These are phyloP conservation scores for Drosophila emarginata DNA, from an alignment of 2,888 invertebrate genomes.

Conservation along the genomic window DNA sequence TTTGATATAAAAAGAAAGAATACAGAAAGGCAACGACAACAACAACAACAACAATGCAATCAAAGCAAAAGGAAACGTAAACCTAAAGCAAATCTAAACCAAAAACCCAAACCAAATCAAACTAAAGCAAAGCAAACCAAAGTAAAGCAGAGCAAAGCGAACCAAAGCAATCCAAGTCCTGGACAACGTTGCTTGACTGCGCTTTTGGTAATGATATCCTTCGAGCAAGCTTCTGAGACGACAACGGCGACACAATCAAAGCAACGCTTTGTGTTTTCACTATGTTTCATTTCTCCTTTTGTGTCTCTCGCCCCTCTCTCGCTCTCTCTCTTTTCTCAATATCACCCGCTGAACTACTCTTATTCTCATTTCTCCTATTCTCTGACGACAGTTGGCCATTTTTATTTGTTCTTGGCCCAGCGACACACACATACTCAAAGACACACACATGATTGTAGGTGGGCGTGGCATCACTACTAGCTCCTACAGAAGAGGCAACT, in stretches of 20 bases:
- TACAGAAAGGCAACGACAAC: not conserved
- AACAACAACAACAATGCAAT: conserved; percentile 12
- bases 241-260: conserved; percentile 33
- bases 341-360: no score
- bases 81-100: conserved; percentile 25
- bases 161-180: conserved; percentile 42
- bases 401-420: conserved; percentile 1
- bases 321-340: no score
- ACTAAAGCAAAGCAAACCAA: conserved; percentile 13
- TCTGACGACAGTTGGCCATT: not conserved
- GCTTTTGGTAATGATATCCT: conserved; percentile 59
- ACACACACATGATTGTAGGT: not conserved
- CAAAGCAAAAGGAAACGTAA: conserved; percentile 35
- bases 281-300: not conserved
- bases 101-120: conserved; percentile 15
- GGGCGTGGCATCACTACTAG: conserved; percentile 23
- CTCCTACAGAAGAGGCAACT: not conserved
- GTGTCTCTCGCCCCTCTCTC: not conserved
- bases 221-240: not conserved
- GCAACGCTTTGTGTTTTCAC: conserved; percentile 22
- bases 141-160: conserved; percentile 37
- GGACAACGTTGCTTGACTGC: conserved; percentile 35
- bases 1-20: not conserved
- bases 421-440: not conserved
- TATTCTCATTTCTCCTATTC: not conserved